phyloP scores from a whole-genome alignment of 2,888 invertebrate genomes.

The Myathropa florea region DNA sequence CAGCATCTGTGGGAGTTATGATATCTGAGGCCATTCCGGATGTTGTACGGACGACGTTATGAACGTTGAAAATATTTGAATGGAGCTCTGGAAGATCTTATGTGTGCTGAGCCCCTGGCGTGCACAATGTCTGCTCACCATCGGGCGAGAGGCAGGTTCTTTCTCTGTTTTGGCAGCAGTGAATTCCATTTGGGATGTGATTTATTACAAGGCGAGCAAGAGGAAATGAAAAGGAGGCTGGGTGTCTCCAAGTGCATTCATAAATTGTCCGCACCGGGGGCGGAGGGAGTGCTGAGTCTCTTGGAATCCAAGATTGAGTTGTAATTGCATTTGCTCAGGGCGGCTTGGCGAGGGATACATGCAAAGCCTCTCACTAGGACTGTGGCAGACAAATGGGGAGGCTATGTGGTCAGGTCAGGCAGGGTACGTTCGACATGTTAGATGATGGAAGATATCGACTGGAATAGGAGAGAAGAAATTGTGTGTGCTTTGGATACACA shows the following conservation, averaged over 20 bases:
- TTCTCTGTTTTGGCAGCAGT: background rate
- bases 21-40: background rate
- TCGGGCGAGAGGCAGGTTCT: background rate
- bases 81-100: background rate
- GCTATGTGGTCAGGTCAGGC: too few species aligned
- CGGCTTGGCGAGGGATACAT: background rate
- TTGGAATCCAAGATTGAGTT: background rate
- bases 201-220: background rate
- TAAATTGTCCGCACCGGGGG: background rate
- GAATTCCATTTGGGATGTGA: background rate
- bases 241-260: background rate
- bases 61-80: background rate
- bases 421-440: too few species aligned
- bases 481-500: too few species aligned
- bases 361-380: background rate
- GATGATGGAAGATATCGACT: too few species aligned
- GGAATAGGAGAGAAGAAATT: too few species aligned
- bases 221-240: background rate
- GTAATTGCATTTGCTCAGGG: background rate
- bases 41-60: background rate
- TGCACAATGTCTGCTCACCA: background rate
- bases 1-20: background rate
- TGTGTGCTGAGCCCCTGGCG: background rate
- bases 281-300: background rate
- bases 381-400: too few species aligned